Percentiles rank a stretch among this genome's conserved stretches.
phyloP scores from a whole-genome alignment of 2,797 vertebrate genomes.

The Tamandua tetradactyla region DNA sequence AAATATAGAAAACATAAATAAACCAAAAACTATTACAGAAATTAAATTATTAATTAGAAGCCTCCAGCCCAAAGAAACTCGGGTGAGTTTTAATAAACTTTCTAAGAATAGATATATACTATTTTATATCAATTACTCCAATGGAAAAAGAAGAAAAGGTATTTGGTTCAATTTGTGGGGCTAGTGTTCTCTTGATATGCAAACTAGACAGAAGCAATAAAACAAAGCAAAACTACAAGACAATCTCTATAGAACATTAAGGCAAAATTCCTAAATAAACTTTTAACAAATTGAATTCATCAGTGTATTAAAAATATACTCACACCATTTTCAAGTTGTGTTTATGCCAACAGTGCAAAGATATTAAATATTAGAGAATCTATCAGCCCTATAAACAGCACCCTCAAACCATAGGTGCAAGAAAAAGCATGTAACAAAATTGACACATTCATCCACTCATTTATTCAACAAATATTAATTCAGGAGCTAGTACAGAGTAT shows the following conservation, averaged over 20 bases:
- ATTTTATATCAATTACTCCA: not conserved
- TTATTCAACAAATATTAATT: not conserved
- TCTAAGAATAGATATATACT: not conserved
- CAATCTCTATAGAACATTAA: not conserved
- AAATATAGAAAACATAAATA: not conserved
- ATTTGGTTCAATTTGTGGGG: not conserved
- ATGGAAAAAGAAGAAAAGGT: not conserved
- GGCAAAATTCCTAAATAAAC: conserved; percentile 12
- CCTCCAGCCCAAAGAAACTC: not conserved
- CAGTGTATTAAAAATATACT: not conserved
- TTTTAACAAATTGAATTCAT: not conserved
- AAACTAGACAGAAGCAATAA: not conserved
- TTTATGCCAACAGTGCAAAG: not conserved
- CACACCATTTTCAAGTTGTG: not conserved
- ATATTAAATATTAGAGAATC: not conserved
- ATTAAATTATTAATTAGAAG: not conserved
- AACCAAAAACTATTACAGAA: conserved; percentile 8
- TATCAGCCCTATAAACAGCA: not conserved
- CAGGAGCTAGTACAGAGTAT: not conserved
- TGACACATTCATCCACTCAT: not conserved
- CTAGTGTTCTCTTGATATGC: not conserved
- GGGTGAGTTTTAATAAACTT: conserved; percentile 18
- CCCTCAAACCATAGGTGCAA: not conserved
- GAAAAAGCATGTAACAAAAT: not conserved
- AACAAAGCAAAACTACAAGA: not conserved